phyloP scores from a whole-genome alignment of 2,888 invertebrate genomes.

The Tetragonula carbonaria region DNA sequence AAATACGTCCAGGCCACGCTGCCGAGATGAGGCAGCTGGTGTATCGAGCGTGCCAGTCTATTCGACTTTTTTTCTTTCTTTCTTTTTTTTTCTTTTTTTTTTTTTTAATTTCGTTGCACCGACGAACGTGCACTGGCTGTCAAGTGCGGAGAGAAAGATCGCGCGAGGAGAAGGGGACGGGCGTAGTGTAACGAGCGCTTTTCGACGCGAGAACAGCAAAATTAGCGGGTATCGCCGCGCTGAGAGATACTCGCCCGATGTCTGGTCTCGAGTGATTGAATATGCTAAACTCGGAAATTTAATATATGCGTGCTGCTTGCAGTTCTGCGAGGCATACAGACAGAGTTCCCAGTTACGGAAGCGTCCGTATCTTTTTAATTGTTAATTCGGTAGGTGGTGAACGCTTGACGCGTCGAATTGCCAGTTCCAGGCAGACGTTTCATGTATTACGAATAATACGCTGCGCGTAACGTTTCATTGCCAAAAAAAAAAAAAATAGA shows the following conservation, averaged over 20 bases:
- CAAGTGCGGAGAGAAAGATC: slow-evolving; percentile 18
- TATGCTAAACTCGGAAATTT: slow-evolving; percentile 5
- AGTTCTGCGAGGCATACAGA: no score
- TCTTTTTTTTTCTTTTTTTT: no score
- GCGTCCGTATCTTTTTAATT: neutral
- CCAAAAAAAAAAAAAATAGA: no score
- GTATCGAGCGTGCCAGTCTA: slow-evolving; percentile 66
- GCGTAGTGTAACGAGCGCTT: slow-evolving; percentile 15
- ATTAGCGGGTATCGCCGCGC: slow-evolving; percentile 34
- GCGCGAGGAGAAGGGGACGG: neutral
- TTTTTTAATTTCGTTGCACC: slow-evolving; percentile 49
- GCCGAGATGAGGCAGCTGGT: slow-evolving; percentile 75
- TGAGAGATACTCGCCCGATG: neutral
- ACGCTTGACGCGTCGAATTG: neutral
- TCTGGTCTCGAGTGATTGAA: slow-evolving; percentile 13
- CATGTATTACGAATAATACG: neutral
- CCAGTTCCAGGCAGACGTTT: neutral
- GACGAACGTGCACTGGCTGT: slow-evolving; percentile 13
- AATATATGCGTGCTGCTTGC: neutral
- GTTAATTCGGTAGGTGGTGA: neutral
- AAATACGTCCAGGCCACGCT: slow-evolving; percentile 67
- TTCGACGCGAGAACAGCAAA: slow-evolving; percentile 34
- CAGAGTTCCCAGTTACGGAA: neutral
- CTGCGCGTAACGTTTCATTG: neutral
- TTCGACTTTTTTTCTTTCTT: slow-evolving; percentile 40